Conservation (phyloP, 2,113 vertebrate species). For the Mungos mungo region DNA sequence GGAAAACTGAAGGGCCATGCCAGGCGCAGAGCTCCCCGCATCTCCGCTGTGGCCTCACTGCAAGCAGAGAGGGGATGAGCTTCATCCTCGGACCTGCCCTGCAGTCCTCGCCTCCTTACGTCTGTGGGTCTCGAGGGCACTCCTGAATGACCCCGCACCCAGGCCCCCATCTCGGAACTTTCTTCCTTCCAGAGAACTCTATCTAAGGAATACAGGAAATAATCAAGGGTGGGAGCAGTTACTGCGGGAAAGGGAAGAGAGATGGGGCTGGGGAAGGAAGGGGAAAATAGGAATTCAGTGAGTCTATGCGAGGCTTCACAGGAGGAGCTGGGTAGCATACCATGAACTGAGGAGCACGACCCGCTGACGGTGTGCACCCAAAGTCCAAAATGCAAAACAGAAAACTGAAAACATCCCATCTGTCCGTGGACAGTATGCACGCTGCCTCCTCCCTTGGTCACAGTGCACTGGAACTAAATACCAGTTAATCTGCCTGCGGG, state of each 20-base stretch:
- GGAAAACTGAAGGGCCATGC: neutral
- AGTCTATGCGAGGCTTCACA: neutral
- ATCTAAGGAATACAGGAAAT: neutral
- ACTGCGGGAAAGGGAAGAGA: neutral
- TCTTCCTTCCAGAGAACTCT: neutral
- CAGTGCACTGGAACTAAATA: neutral
- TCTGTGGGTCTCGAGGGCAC: neutral
- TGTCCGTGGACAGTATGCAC: no score
- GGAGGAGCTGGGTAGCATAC: neutral
- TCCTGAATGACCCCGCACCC: neutral
- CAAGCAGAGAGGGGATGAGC: neutral
- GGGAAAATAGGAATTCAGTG: neutral
- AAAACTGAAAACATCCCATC: neutral
- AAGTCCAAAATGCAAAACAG: neutral
- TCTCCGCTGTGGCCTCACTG: neutral
- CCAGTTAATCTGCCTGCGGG: neutral
- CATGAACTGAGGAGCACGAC: neutral
- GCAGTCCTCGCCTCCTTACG: fast-evolving
- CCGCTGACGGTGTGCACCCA: no score
- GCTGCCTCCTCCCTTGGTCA: neutral
- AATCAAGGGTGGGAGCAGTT: neutral
- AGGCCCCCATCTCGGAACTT: neutral
- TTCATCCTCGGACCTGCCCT: neutral
- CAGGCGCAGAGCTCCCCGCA: neutral
- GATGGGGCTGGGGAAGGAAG: neutral